Base-by-base conservation (phyloP, 2,113 vertebrate genomes). In the Paratilapia polleni region DNA sequence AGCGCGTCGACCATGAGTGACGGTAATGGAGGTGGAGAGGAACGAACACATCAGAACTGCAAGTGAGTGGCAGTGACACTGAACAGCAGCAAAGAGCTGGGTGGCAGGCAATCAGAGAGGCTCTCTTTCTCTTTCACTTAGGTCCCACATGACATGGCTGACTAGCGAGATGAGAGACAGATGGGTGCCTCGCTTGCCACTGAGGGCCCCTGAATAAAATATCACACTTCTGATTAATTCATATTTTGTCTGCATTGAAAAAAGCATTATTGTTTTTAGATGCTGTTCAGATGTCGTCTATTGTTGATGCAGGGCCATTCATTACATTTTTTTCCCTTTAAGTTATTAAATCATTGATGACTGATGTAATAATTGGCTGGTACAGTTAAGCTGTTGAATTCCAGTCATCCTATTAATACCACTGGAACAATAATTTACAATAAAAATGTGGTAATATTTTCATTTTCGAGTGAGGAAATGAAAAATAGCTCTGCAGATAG, bases 41-140 rank as follows among this genome's bases (percentile, higher is more conserved):
- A 88, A 74, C 88, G 77, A 94, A 92, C 89, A 84, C 93, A 90
- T 95, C 91, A 90, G 89, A 81, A 87, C 62, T 81, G 86, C 57
- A 76, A 78, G 80, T 94, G 94, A 95, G 92, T 94, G 95, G 94
- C 94, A 93, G 90, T 94, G 92, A 96, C 95, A 94, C 87, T 91
- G 89, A 95, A 93, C 91, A 94, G 93, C 91, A 93, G 82, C 84
- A 85, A 82, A 92, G 91, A 92, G 92, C 84, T 90, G 85, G 75
- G 83, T 94, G 85, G 91, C 91, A 78, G 91, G 84, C 90, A 68
- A 90, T 89, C 91, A 91, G 62, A 88, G 82, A 60, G 78, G 80
- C 75, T 87, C 83, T 84, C 85, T 87, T 83, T 90, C 91, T 89
- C 89, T 91, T 87, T 93, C 87, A 93, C 92, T 87, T 77, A 82